Base-by-base conservation (phyloP, 2,797 vertebrate genomes). In the Poeciliopsis infans region DNA sequence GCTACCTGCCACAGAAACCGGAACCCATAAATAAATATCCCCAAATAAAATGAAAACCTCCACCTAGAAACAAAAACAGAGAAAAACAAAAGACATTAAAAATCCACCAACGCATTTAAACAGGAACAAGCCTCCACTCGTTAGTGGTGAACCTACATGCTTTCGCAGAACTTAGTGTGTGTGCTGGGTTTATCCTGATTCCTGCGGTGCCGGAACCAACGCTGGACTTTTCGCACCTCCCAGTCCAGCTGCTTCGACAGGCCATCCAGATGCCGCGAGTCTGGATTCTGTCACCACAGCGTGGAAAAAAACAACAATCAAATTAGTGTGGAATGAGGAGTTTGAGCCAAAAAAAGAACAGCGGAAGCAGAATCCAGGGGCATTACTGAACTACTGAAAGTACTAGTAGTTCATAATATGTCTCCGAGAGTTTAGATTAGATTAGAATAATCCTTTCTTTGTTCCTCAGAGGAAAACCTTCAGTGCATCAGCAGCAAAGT, bases 201-300 rank as follows among this genome's bases (percentile, higher is more conserved):
- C 94, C 98, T 96, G 86, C 98, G 96, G 45, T 96, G 97, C 59
- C 98, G 95, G 95, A 99, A 99, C 98, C 98, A 99, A 85, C 97
- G 96, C 91, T 99, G 97, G 92, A 99, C 96, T 94, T 97, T 98
- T 53, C 96, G 95, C 78, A 97, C 95, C 64, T 99, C 97, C 97
- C 98, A 99, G 96, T 99, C 98, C 88, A 99, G 96, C 92, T 99
- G 98, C 90, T 99, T 99, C 45, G 98, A 97, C 51, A 99, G 93
- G 51, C 98, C 98, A 51, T 97, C 95, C 79, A 99, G 96, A 87
- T 97, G 96, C 47, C 93, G 96, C 4, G 95, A 93, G 94, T 98
- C 97, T 82, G 98, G 98, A 92, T 91, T 96, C 98, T 99, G 94
- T 43, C 72, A 82, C 46, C 64, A 59, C 31, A 77, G n/a, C 41